A percentile compares a stretch with the other conserved stretches of the same genome.
phyloP scores from a whole-genome alignment of 2,113 vertebrate species.

The Suncus etruscus region DNA sequence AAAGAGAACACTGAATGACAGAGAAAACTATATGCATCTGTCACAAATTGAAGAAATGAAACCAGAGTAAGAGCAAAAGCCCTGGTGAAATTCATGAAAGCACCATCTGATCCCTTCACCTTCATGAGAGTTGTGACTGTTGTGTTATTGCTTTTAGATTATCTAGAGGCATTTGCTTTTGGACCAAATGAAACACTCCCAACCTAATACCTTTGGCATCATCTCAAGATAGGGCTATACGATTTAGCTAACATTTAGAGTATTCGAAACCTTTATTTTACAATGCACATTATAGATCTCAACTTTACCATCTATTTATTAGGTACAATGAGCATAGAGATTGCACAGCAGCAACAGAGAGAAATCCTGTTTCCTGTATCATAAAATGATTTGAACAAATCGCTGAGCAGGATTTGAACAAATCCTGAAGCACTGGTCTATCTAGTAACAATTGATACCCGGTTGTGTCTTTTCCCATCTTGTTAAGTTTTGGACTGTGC shows the following conservation, averaged over 20 bases:
- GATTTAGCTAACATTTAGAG: slow-evolving; percentile 96
- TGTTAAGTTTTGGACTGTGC: background rate
- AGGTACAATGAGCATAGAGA: background rate
- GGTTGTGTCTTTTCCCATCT: background rate
- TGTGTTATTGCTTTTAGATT: slow-evolving; percentile 36
- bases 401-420: background rate
- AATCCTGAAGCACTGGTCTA: background rate
- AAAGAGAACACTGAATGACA: background rate
- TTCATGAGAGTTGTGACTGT: background rate
- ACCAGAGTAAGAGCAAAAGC: too few relatives aligned
- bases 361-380: background rate
- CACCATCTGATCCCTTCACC: background rate
- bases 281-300: slow-evolving; percentile 93
- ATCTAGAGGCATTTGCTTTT: slow-evolving; percentile 90
- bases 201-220: slow-evolving; percentile 93
- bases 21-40: background rate
- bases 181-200: slow-evolving; percentile 92
- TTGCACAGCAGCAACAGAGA: background rate
- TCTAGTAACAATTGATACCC: background rate
- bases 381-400: background rate
- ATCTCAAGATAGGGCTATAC: slow-evolving; percentile 95
- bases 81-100: background rate
- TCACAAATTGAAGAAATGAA: background rate
- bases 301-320: slow-evolving; percentile 90
- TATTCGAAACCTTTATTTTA: slow-evolving; percentile 98